Percentiles rank a stretch among this genome's conserved stretches.
phyloP scores from a whole-genome alignment of 2,888 invertebrate species.

The Anagyrus pseudococci region DNA sequence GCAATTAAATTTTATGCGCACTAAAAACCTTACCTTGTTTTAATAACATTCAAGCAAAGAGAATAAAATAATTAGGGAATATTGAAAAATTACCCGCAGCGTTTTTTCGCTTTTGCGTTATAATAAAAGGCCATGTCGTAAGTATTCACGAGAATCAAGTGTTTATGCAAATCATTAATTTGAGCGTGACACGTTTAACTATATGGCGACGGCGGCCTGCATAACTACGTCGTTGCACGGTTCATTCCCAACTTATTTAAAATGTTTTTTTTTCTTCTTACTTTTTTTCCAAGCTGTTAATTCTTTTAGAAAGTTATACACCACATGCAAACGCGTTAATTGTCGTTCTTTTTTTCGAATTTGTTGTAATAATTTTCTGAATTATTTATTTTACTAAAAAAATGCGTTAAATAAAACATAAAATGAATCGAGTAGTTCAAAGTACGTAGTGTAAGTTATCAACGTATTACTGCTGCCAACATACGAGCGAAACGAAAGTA shows the following conservation, averaged over 20 bases:
- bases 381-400: no score
- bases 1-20: no score
- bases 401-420: no score
- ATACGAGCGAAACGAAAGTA: background rate
- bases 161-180: conserved; percentile 30
- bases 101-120: background rate
- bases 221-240: conserved; percentile 2
- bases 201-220: conserved; percentile 5
- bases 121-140: conserved; percentile 4
- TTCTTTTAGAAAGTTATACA: conserved; percentile 26
- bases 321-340: background rate
- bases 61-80: background rate
- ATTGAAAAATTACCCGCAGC: background rate
- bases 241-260: conserved; percentile 27
- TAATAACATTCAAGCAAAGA: no score
- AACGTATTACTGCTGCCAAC: background rate
- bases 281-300: conserved; percentile 10
- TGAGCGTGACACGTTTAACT: conserved; percentile 16
- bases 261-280: conserved; percentile 10
- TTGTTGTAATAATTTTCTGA: background rate
- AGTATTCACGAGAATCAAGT: conserved; percentile 1
- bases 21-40: no score
- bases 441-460: background rate
- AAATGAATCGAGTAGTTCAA: background rate
- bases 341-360: background rate